These are phyloP conservation scores for Sarcophaga carnaria DNA, from an alignment of 2,888 invertebrate genomes.

Conservation along the genomic window DNA sequence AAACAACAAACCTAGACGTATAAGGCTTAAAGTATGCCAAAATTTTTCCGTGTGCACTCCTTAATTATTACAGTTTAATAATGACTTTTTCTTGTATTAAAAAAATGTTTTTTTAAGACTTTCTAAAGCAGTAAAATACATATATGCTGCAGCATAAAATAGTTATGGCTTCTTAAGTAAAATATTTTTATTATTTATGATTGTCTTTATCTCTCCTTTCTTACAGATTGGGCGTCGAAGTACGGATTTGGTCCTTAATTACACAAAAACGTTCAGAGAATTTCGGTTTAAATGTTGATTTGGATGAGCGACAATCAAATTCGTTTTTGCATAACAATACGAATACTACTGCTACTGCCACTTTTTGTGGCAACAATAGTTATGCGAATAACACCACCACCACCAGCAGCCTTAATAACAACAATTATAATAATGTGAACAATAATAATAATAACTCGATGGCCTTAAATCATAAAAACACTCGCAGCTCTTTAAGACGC, in stretches of 20 bases:
- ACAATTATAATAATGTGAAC: not conserved
- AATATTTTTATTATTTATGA: too few species aligned
- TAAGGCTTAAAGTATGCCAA: too few species aligned
- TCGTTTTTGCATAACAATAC: constrained; percentile 61
- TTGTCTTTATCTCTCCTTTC: not conserved
- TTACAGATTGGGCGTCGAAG: constrained; percentile 90
- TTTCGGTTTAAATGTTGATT: constrained; percentile 71
- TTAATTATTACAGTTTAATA: too few species aligned
- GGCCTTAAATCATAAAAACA: constrained; percentile 64
- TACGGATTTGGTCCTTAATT: constrained; percentile 93
- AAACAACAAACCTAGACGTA: too few species aligned
- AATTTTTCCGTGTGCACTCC: too few species aligned
- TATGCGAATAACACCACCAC: constrained; percentile 34
- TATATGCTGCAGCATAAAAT: too few species aligned
- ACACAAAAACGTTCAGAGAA: constrained; percentile 77
- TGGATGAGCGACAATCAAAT: constrained; percentile 58
- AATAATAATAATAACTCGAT: constrained; percentile 62
- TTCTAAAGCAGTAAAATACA: not conserved
- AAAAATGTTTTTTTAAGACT: too few species aligned
- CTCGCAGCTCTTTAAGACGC: constrained; percentile 66
- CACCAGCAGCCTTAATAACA: not conserved
- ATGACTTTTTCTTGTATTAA: too few species aligned
- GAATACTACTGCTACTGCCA: constrained; percentile 4
- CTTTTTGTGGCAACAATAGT: constrained; percentile 39
- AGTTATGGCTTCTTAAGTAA: too few species aligned